These are phyloP conservation scores for Centropristis striata DNA, from an alignment of 2,113 vertebrate genomes.

Conservation along the genomic window DNA sequence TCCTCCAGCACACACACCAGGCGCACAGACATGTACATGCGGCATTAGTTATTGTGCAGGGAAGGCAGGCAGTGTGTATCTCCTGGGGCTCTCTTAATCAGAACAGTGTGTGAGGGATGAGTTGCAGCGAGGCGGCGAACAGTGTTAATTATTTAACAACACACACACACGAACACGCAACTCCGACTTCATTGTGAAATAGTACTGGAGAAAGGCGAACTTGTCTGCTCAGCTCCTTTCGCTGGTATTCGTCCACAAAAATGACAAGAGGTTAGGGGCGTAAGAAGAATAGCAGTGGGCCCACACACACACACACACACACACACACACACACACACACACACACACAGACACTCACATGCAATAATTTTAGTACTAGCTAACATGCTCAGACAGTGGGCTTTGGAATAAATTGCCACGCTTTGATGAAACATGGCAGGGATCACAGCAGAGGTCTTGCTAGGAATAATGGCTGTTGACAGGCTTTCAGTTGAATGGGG, in stretches of 20 bases:
- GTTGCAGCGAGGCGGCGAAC: constrained; percentile 44
- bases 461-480: constrained; percentile 77
- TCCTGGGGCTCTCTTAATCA: constrained; percentile 63
- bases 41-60: constrained; percentile 41
- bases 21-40: constrained; percentile 14
- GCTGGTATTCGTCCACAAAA: constrained; percentile 47
- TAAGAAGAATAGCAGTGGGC: constrained; percentile 17
- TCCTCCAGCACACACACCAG: neutral
- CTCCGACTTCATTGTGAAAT: constrained; percentile 41
- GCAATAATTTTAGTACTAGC: constrained; percentile 64
- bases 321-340: constrained; percentile 21
- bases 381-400: constrained; percentile 76
- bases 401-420: constrained; percentile 69
- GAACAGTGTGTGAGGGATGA: constrained; percentile 65
- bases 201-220: constrained; percentile 32
- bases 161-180: neutral
- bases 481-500: constrained; percentile 65
- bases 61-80: constrained; percentile 36
- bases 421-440: constrained; percentile 81
- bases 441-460: constrained; percentile 78
- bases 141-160: constrained; percentile 72
- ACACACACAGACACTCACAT: constrained; percentile 50
- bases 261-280: constrained; percentile 52
- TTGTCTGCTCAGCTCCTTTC: constrained; percentile 67
- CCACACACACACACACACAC: constrained; percentile 16